These are phyloP conservation scores for Cydia amplana DNA, from an alignment of 1,140 invertebrate genomes.

Conservation along the genomic window DNA sequence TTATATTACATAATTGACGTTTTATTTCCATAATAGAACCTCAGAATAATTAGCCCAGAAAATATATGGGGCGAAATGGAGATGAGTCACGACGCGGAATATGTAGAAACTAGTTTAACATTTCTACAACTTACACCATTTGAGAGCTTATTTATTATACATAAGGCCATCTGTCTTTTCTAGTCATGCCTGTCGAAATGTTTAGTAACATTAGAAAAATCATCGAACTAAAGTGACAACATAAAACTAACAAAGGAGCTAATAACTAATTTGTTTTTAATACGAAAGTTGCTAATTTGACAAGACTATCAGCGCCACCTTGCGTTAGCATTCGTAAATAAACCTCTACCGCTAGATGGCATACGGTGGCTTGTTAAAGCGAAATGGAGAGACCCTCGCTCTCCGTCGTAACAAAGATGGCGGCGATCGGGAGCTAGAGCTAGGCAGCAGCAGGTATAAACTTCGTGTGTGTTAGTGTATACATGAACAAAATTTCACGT, in stretches of 20 bases:
- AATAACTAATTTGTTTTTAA: not conserved
- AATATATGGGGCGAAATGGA: constrained; percentile 1
- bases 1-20: not conserved
- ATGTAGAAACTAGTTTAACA: not conserved
- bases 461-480: constrained; percentile 68
- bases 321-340: not conserved
- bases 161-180: not conserved
- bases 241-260: not conserved
- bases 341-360: constrained; percentile 53
- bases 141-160: not conserved
- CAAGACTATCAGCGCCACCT: constrained; percentile 40
- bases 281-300: constrained; percentile 15
- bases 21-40: not conserved
- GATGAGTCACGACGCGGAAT: not conserved
- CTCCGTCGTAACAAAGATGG: constrained; percentile 73
- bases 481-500: constrained; percentile 75
- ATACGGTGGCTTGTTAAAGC: constrained; percentile 41
- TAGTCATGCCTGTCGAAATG: not conserved
- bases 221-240: not conserved
- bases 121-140: not conserved
- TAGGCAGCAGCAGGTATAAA: constrained; percentile 67
- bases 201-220: not conserved
- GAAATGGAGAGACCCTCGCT: constrained; percentile 52
- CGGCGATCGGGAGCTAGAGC: constrained; percentile 70
- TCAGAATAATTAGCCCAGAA: not conserved